phyloP scores from a whole-genome alignment of 2,888 invertebrate genomes.

The Elysia crispata region DNA sequence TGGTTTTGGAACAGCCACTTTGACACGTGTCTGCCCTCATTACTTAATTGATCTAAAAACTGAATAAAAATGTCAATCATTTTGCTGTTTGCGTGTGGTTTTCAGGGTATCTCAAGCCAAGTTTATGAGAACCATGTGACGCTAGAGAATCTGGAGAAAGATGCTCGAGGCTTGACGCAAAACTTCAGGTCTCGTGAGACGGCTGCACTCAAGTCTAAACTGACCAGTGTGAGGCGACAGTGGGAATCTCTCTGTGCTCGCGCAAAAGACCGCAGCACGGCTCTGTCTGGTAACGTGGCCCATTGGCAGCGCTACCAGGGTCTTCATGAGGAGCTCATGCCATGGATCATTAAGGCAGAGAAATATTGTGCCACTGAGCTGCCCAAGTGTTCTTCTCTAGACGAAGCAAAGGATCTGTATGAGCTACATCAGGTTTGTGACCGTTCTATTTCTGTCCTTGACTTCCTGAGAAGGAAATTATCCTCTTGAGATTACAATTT shows the following conservation, averaged over 20 bases:
- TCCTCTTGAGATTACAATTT: too few relatives aligned
- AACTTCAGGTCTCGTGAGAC: constrained; percentile 81
- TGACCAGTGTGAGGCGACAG: constrained; percentile 86
- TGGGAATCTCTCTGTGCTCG: constrained; percentile 87
- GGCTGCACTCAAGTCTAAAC: constrained; percentile 86
- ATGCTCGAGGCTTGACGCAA: constrained; percentile 85
- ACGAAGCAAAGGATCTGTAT: constrained; percentile 83
- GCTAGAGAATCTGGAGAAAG: constrained; percentile 85
- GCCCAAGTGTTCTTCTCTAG: constrained; percentile 86
- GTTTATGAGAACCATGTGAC: constrained; percentile 86
- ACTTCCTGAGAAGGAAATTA: too few relatives aligned
- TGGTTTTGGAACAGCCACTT: too few relatives aligned
- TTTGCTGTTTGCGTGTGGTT: constrained; percentile 77
- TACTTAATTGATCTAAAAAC: too few relatives aligned
- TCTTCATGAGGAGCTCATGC: constrained; percentile 86
- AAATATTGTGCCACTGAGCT: constrained; percentile 85
- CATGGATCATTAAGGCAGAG: constrained; percentile 93
- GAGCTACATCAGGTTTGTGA: constrained; percentile 81
- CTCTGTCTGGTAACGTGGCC: constrained; percentile 87
- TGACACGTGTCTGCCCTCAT: too few relatives aligned
- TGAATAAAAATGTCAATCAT: not conserved
- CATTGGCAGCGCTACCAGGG: constrained; percentile 92
- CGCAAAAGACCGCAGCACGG: constrained; percentile 86
- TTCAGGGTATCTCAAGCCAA: constrained; percentile 86
- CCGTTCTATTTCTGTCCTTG: too few relatives aligned